Evolutionary conservation across 2,113 vertebrate species (phyloP), one percentile per base, ranked within the genome.

Genomic region (Phaethornis superciliosus): DNA sequence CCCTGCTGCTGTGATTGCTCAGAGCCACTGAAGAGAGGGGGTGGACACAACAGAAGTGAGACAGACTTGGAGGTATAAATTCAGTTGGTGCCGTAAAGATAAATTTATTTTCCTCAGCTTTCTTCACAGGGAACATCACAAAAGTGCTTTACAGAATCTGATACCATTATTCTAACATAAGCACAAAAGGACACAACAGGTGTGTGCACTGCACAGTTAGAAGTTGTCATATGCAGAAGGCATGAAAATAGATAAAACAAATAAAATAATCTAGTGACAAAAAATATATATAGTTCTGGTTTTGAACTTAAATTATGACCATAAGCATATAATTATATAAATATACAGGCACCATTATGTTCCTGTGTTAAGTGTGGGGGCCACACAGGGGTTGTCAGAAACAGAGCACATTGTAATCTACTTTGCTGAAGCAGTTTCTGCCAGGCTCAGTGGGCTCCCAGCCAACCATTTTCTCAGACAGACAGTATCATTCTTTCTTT

Each of bases 121-220:
- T 96, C 95, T 92, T 92, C 91, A 93, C 89, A 95, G 80, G 84
- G 87, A 92, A 92, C 78, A 84, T 90, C 91, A 93, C 59, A 2
- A 72, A 96, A 96, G 84, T 94, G 91, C 96, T 95, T 94, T 92
- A 95, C 95, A 93, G 88, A 82, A n/a, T 87, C 92, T n/a, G 65
- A 89, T 85, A 92, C 42, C 26, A 3, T 90, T 90, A 47, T 44
- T 90, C 32, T 80, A 64, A 88, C 72, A 56, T 82, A 81, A 83
- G 62, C n/a, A 86, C 54, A 40, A 84, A 93, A 81, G 80, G 72
- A 82, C 79, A 82, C 79, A 94, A 63, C 40, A 28, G 81, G 54
- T 47, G 24, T 89, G 92, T 91, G 93, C 82, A 35, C 49, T 85
- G 91, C 89, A 89, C 60, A 81, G 71, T 78, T 40, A 51, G 58